Evolutionary conservation across 30 jellyfish, hydroid and myxozoan species (phyloP).

Genomic region (Aurelia sp.): DNA sequence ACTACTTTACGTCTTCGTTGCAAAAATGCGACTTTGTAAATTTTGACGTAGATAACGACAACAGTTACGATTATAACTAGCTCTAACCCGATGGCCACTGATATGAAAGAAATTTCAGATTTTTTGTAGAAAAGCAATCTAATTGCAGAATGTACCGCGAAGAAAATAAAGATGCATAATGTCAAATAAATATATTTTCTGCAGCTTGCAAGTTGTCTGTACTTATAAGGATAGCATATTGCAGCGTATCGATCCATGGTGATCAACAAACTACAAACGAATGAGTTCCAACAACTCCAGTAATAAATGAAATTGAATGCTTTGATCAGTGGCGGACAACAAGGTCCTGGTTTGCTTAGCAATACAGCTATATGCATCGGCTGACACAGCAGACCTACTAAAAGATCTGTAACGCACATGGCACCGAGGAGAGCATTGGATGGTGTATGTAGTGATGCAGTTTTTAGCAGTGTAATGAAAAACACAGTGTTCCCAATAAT

Average conservation of each 20-base stretch:
- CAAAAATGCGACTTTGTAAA: conserved; percentile 18
- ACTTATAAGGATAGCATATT: conserved; percentile 39
- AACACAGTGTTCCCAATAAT: conserved; percentile 47
- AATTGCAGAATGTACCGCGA: conserved; percentile 9
- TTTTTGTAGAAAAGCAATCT: conserved; percentile 12
- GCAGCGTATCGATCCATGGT: conserved; percentile 59
- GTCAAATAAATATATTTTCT: conserved; percentile 5
- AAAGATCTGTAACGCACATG: conserved; percentile 49
- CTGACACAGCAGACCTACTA: conserved; percentile 57
- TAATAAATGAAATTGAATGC: conserved; percentile 22
- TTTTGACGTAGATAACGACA: conserved; percentile 12
- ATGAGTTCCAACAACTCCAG: conserved; percentile 50
- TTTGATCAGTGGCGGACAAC: conserved; percentile 31
- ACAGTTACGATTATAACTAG: conserved; percentile 22
- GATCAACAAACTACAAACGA: conserved; percentile 27
- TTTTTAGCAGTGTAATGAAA: conserved; percentile 23
- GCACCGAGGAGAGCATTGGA: conserved; percentile 67
- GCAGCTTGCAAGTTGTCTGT: conserved; percentile 23
- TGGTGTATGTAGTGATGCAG: conserved; percentile 58
- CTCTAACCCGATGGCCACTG: conserved; percentile 26
- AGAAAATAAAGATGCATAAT: not conserved
- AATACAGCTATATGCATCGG: conserved; percentile 49
- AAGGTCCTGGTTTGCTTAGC: conserved; percentile 28
- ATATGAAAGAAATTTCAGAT: conserved; percentile 9
- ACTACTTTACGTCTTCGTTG: not conserved